These are phyloP conservation scores for Drosophila birchii DNA, from an alignment of 2,888 invertebrate genomes.

Conservation along the genomic window DNA sequence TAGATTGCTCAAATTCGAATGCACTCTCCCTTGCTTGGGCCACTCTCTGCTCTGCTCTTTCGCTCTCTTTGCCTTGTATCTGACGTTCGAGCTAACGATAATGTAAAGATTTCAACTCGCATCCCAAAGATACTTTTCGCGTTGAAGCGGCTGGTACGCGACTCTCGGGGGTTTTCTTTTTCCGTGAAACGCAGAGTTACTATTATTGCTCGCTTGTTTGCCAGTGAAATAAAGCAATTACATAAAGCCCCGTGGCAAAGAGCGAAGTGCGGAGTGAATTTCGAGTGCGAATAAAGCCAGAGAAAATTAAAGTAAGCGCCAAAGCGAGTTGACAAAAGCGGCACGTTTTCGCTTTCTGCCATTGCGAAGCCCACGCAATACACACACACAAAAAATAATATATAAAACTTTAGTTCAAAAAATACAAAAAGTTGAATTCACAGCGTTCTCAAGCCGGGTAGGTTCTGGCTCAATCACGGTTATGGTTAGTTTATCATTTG, in stretches of 20 bases:
- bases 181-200: constrained; percentile 26
- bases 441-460: constrained; percentile 48
- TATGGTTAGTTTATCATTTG: constrained; percentile 72
- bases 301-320: constrained; percentile 53
- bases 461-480: constrained; percentile 52
- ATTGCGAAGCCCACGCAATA: constrained; percentile 44
- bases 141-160: constrained; percentile 67
- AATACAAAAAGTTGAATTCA: constrained; percentile 1
- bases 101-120: constrained; percentile 38
- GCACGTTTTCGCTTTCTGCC: constrained; percentile 77
- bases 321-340: constrained; percentile 68
- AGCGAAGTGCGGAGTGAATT: constrained; percentile 22
- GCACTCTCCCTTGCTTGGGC: constrained; percentile 1
- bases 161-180: constrained; percentile 21
- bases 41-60: constrained; percentile 2
- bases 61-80: constrained; percentile 48
- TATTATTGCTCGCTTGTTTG: constrained; percentile 30
- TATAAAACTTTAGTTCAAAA: background rate
- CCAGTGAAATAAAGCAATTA: constrained; percentile 54
- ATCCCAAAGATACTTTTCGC: constrained; percentile 66
- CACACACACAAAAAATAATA: constrained; percentile 11
- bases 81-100: constrained; percentile 48
- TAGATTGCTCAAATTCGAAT: constrained; percentile 8
- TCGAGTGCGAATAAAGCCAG: constrained; percentile 38
- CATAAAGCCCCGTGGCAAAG: constrained; percentile 35